Evolutionary conservation across 2,113 vertebrate species (phyloP).

Genomic region (Cinclus cinclus): DNA sequence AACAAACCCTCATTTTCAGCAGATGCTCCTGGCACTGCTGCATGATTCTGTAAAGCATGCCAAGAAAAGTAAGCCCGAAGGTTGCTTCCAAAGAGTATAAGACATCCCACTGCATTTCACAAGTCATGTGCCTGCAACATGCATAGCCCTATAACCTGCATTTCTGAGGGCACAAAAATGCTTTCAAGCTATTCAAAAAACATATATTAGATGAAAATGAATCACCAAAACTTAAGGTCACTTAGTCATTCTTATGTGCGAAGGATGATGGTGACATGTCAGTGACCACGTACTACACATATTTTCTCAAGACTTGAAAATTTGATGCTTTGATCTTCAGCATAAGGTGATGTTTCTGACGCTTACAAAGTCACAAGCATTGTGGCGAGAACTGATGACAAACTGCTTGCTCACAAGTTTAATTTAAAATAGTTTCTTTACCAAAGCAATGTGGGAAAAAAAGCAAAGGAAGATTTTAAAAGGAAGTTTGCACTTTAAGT

Average conservation of each 20-base stretch:
- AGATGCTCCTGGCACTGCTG: not conserved
- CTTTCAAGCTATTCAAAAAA: not conserved
- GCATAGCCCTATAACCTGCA: not conserved
- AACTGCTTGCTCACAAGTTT: not conserved
- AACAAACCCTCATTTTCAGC: not conserved
- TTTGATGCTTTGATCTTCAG: not conserved
- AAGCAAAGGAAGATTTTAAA: not conserved
- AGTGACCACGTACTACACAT: fast-evolving
- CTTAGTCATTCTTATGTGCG: not conserved
- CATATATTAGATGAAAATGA: not conserved
- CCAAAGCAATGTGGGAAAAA: not conserved
- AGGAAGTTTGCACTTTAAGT: not conserved
- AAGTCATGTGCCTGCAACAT: not conserved
- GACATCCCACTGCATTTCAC: not conserved
- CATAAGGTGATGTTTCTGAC: not conserved
- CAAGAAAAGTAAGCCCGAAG: not conserved
- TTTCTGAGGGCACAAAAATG: not conserved
- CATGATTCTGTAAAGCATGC: fast-evolving
- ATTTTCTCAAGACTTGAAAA: not conserved
- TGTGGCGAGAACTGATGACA: not conserved
- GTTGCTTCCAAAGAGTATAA: not conserved
- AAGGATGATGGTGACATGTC: not conserved
- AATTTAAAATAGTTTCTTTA: not conserved
- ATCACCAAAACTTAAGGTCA: not conserved
- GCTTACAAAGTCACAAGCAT: not conserved